Evolutionary conservation across 2,113 vertebrate species (phyloP).

Genomic region (Oenanthe oenanthe): DNA sequence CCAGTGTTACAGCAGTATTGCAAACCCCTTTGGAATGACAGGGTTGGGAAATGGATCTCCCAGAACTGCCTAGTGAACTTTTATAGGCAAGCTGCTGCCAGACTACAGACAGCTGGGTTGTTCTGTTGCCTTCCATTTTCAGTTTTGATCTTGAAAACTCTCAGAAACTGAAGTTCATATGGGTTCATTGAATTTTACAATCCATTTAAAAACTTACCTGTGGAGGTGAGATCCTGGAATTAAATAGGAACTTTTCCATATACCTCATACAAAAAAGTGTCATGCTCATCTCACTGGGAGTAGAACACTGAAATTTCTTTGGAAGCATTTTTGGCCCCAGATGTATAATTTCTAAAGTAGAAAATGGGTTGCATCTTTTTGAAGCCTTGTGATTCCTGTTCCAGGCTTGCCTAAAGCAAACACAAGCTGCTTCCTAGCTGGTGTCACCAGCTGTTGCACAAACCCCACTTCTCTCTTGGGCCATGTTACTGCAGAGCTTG

Average conservation of each 20-base stretch:
- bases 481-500: rapidly evolving
- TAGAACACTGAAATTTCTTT: background rate
- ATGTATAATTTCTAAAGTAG: background rate
- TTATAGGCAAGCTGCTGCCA: background rate
- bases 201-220: background rate
- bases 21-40: constrained; percentile 16
- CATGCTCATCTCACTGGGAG: background rate
- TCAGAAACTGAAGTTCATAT: background rate
- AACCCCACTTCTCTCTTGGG: background rate
- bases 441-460: background rate
- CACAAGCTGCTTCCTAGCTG: background rate
- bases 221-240: background rate
- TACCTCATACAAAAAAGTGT: background rate
- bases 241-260: background rate
- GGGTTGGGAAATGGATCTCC: constrained; percentile 11
- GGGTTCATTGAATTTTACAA: background rate
- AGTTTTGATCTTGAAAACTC: background rate
- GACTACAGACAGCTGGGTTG: background rate
- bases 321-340: background rate
- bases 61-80: constrained; percentile 7
- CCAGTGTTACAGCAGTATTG: background rate
- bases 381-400: background rate
- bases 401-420: background rate
- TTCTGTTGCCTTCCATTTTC: background rate
- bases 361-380: background rate